Base-by-base conservation (phyloP, 92 coral and sea anemone species). In the Blastomussa wellsi region DNA sequence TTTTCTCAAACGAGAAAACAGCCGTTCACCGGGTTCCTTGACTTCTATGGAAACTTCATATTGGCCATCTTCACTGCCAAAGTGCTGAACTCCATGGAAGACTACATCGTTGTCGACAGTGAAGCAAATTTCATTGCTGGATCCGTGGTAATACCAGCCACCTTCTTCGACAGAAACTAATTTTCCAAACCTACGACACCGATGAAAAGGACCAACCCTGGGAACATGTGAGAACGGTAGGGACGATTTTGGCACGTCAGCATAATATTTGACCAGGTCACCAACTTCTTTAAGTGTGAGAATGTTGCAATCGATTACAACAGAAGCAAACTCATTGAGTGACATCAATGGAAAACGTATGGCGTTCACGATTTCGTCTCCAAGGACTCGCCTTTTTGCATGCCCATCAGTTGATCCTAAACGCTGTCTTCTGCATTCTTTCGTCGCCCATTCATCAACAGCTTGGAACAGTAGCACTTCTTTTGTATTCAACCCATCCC, bases 391-490 rank as follows among this genome's bases (percentile, higher is more conserved):
- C 49, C 93, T 81, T 62, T 83, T 90, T 78, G 78, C 87, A 19
- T 87, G 44, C 32, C 85, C 82, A 36, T 81, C 86, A 32, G 17
- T 5, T 9, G 88, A 76, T 0, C 76, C 0, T 4, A 44, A 9
- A 3, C 78, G 3, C 33, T 19, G 13, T 22, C 77, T 52, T 31
- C 52, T n/a, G 33, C 89, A 75, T 77, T 91, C 80, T 17, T 74
- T 70, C 8, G 64, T 88, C 15, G 91, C 89, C 94, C 94, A 88
- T 69, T 74, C 84, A 52, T 89, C 82, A 66, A 89, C 84, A 2
- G 94, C 94, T 77, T 91, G 88, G 52, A 91, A 91, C 68, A 91
- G 78, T 24, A 79, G 88, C 15, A 91, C 78, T 71, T 91, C 91
- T 67, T 88, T 82, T 22, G 84, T 80, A 33, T 80, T 74, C 19